Evolutionary conservation across 2,113 vertebrate genomes (phyloP).

Genomic region (Cyprinodon tularosa): DNA sequence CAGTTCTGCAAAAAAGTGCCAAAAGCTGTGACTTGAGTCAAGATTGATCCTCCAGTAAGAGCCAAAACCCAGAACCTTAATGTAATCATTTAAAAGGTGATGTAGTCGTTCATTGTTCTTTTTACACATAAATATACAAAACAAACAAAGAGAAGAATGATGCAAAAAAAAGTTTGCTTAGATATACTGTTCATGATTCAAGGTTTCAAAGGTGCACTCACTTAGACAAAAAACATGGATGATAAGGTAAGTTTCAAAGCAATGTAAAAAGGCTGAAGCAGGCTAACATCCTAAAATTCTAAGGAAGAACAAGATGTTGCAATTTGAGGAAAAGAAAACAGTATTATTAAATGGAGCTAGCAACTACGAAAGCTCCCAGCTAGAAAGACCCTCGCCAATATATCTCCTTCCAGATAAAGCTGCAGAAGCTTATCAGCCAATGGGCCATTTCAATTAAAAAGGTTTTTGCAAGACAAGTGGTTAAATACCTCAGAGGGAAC

Average conservation of each 20-base stretch:
- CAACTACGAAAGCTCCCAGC: conserved; percentile 50
- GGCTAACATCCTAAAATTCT: neutral
- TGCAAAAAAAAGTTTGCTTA: too few species aligned
- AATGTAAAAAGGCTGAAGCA: neutral
- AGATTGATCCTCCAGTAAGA: too few species aligned
- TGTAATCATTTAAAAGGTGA: neutral
- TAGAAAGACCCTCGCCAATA: conserved; percentile 57
- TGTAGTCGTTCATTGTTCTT: neutral
- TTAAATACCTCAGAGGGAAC: conserved; percentile 77
- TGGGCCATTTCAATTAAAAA: conserved; percentile 78
- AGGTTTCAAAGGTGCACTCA: conserved; percentile 9
- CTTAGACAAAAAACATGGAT: neutral
- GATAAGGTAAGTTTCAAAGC: conserved; percentile 14
- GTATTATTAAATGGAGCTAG: conserved; percentile 33
- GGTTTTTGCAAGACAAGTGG: conserved; percentile 75
- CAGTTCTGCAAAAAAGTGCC: too few species aligned
- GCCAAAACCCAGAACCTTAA: too few species aligned
- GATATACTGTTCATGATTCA: conserved; percentile 14
- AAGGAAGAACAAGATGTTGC: conserved; percentile 19
- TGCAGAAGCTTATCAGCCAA: conserved; percentile 69
- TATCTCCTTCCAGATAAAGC: conserved; percentile 65
- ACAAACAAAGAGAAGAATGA: too few species aligned
- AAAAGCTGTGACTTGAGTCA: too few species aligned
- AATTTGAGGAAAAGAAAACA: conserved; percentile 18
- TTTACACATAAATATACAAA: neutral